phyloP scores from a whole-genome alignment of 2,113 vertebrate species.

The Mormyrus lacerda region DNA sequence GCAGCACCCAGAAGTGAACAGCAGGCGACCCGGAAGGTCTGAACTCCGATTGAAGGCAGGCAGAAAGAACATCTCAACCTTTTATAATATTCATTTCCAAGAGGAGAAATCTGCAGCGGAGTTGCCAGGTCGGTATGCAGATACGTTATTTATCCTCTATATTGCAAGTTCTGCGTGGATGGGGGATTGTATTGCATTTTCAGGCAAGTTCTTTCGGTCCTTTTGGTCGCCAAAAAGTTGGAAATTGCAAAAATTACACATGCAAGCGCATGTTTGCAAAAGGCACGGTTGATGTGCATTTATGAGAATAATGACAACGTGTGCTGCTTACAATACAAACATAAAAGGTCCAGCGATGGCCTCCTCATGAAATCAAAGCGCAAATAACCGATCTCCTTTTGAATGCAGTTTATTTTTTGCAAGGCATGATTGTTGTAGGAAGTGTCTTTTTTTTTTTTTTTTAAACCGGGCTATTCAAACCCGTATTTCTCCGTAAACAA shows the following conservation, averaged over 20 bases:
- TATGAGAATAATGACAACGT: not conserved
- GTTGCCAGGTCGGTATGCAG: slow-evolving; percentile 61
- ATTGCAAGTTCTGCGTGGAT: slow-evolving; percentile 31
- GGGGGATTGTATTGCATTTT: not conserved
- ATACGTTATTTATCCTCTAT: slow-evolving; percentile 23
- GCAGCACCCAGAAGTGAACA: slow-evolving; percentile 80
- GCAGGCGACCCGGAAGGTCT: slow-evolving; percentile 90
- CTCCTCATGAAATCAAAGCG: slow-evolving; percentile 7
- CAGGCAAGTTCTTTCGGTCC: slow-evolving; percentile 28
- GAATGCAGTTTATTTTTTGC: slow-evolving; percentile 52
- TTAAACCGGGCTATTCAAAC: slow-evolving; percentile 82
- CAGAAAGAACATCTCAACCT: slow-evolving; percentile 55
- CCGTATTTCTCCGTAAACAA: slow-evolving; percentile 76
- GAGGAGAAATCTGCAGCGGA: slow-evolving; percentile 57
- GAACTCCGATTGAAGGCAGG: slow-evolving; percentile 62
- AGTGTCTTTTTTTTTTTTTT: slow-evolving; percentile 71
- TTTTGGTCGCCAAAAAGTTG: slow-evolving; percentile 55
- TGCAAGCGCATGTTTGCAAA: slow-evolving; percentile 41
- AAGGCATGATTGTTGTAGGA: slow-evolving; percentile 71
- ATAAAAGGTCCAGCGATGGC: not conserved
- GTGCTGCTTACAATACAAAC: not conserved
- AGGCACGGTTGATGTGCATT: slow-evolving; percentile 9
- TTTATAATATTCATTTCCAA: slow-evolving; percentile 39
- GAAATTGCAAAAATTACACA: slow-evolving; percentile 49
- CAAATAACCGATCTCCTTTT: slow-evolving; percentile 30